Evolutionary conservation across 2,888 invertebrate species (phyloP), one percentile per base, ranked within the genome.

Genomic region (Acronicta alni): DNA sequence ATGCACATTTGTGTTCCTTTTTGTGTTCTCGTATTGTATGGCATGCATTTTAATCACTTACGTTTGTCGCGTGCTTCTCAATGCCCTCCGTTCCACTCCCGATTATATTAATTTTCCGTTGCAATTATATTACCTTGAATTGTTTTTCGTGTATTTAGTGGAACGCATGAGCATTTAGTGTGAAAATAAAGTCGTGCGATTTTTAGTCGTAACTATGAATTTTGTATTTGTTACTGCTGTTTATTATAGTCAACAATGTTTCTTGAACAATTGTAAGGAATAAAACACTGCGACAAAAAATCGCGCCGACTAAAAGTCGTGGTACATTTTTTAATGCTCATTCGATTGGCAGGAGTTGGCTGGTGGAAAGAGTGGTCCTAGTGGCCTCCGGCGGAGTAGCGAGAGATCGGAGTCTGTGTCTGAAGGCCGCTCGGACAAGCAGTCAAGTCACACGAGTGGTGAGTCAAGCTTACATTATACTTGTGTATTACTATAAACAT

Each of bases 341-440:
- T 58, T 0, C 45, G 47, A 45, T 60, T 67, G 64, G 38, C 83
- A 93, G 93, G 93, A 93, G 85, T 86, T 93, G 86, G 91, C 92
- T 49, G 92, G 92, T 26, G 92, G 92, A 45, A 92, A 87, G 76
- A 90, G 91, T 68, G 90, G 87, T 20, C 83, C 88, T 16, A 89
- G 90, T 67, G 89, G 88, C 4, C 75, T 88, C 43, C 84, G 93
- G 35, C 83, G 93, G 42, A 92, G 92, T 83, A 87, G 82, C 66
- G 92, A 92, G 80, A 79, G 93, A 3, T 80, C 87, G 0, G 88
- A 89, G 18, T 82, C 83, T 3, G 53, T 79, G 2, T 63, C 77
- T 3, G 91, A 90, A 32, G 66, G 83, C 6, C 66, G 85, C 18
- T 66, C 70, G n/a, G 88, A 72, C 35, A 87, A 77, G 67, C 85